These are phyloP conservation scores for Hirtodrosophila trivittata DNA, from an alignment of 2,888 invertebrate genomes.

Conservation along the genomic window DNA sequence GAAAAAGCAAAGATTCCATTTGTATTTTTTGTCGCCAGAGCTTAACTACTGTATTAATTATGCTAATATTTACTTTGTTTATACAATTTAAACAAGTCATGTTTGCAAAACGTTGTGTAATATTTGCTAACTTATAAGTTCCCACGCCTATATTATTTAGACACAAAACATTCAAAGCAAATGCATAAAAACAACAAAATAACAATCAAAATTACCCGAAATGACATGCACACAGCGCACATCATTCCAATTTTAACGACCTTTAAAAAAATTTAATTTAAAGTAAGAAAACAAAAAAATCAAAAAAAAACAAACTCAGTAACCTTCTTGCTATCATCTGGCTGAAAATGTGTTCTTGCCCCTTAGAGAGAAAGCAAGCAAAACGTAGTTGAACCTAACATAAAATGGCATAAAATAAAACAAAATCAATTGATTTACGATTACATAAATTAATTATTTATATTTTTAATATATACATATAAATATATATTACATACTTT, in stretches of 20 bases:
- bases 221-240: constrained; percentile 49
- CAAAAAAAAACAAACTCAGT: constrained; percentile 3
- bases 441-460: constrained; percentile 81
- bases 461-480: constrained; percentile 76
- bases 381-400: constrained; percentile 29
- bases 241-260: constrained; percentile 46
- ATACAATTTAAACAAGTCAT: constrained; percentile 59
- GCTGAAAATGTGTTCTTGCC: constrained; percentile 56
- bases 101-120: constrained; percentile 77
- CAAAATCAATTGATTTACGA: constrained; percentile 71
- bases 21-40: constrained; percentile 70
- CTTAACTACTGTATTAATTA: constrained; percentile 77
- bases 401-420: constrained; percentile 42
- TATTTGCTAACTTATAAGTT: constrained; percentile 77
- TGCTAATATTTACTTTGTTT: constrained; percentile 77
- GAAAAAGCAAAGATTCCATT: constrained; percentile 39
- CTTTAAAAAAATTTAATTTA: constrained; percentile 28
- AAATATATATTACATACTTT: constrained; percentile 63
- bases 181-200: constrained; percentile 20
- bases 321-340: constrained; percentile 21
- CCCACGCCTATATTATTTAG: constrained; percentile 53
- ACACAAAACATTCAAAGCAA: constrained; percentile 42
- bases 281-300: too few relatives aligned
- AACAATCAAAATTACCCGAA: constrained; percentile 25
- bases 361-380: constrained; percentile 31